Evolutionary conservation across 1,140 invertebrate genomes (phyloP), one percentile per base, ranked within the genome.

Genomic region (Drosophila arizonae): DNA sequence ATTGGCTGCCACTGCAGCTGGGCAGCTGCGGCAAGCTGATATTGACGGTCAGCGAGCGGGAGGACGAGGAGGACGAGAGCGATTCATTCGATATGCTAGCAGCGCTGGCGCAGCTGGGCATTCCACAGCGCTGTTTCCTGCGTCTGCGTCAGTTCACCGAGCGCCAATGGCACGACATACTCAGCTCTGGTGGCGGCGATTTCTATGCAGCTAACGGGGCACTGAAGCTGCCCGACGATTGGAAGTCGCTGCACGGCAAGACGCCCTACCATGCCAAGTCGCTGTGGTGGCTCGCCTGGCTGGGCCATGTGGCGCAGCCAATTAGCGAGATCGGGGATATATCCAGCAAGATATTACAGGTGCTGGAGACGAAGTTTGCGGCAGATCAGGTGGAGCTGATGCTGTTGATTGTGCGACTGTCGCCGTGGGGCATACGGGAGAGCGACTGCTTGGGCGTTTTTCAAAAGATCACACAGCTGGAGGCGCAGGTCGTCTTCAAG

Each of bases 1-100:
- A 94, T 28, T 96, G 96, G 96, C 89, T 97, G 61, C 95, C 95
- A 4, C 90, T 92, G 15, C 92, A 93, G 46, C 92, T 96, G 54
- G 95, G 95, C 3, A 92, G 93, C 52, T 94, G 95, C 81, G 94
- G 95, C 28, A 96, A 95, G 91, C 92, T 97, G 66, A 94, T 96
- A 28, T 81, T 96, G 51, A 96, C 95, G 1, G 93, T 95, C 56
- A 93, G 94, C 46, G 86, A 89, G 52, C 15, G 45, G 43, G 71
- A 64, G 36, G 62, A 79, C 13, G 69, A 51, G 10, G 81, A 66
- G 28, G 43, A 26, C 50, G 58, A 17, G 50, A 66, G 52, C 41
- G 65, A 82, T 48, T 67, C 64, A 58, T 60, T 81, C 73, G 68
- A 76, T 86, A 70, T 87, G 77, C 84, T 88, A 57, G 85, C 58